These are phyloP conservation scores for Mionectes macconnelli DNA, from an alignment of 2,113 vertebrate genomes.

Conservation along the genomic window DNA sequence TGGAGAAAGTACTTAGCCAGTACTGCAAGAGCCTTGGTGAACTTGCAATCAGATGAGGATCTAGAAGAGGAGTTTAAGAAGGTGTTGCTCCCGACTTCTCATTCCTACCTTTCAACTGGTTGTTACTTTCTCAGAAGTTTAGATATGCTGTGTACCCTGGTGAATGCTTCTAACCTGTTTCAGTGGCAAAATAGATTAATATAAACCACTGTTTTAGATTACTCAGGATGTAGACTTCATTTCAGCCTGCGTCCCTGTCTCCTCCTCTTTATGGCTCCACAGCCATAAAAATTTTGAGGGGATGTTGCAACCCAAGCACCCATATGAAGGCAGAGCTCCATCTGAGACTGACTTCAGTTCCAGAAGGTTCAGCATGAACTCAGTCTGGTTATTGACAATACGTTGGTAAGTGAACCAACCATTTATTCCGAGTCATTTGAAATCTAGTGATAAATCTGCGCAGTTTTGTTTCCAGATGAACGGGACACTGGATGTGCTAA, in stretches of 20 bases:
- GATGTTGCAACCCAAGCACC: neutral
- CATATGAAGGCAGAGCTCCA: neutral
- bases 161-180: neutral
- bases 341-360: neutral
- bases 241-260: neutral
- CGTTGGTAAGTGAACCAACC: neutral
- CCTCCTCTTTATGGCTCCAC: neutral
- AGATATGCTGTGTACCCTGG: neutral
- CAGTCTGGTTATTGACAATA: neutral
- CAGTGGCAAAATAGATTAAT: neutral
- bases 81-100: neutral
- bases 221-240: neutral
- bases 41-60: accelerated
- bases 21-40: neutral
- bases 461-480: neutral
- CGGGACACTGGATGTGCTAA: neutral
- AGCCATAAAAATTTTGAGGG: neutral
- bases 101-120: neutral
- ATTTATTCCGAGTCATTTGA: neutral
- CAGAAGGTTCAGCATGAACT: neutral
- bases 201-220: neutral
- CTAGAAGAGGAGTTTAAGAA: neutral
- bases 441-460: neutral
- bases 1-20: neutral
- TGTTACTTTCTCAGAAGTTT: neutral